phyloP scores from a whole-genome alignment of 2,797 vertebrate genomes.

The Galagoides demidoff region DNA sequence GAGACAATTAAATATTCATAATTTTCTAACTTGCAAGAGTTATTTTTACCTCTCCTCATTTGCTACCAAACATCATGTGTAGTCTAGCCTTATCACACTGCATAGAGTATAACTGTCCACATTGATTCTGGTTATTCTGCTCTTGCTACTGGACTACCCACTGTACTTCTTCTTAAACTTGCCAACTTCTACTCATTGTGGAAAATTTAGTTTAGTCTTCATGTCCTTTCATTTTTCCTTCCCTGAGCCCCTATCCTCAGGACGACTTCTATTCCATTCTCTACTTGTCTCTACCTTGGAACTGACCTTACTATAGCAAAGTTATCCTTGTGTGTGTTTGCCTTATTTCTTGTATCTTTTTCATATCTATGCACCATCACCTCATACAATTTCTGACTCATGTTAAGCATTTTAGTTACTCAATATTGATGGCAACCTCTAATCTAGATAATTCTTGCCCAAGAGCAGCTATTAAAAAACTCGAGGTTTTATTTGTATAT shows the following conservation, averaged over 20 bases:
- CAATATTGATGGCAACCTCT: background rate
- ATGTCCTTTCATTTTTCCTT: background rate
- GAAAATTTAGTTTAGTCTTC: background rate
- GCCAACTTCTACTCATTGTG: background rate
- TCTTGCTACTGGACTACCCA: background rate
- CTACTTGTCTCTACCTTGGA: background rate
- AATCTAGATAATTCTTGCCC: background rate
- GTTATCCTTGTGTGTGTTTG: background rate
- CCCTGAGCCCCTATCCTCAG: background rate
- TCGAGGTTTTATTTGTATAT: constrained; percentile 5
- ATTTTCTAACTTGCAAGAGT: background rate
- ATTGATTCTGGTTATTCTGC: background rate
- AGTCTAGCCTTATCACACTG: background rate
- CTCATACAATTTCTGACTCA: background rate
- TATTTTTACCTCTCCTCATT: background rate
- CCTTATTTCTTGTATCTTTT: background rate
- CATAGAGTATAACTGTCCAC: background rate
- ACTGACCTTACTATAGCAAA: background rate
- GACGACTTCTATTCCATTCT: background rate
- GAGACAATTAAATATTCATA: background rate
- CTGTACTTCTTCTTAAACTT: background rate
- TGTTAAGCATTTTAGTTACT: constrained; percentile 13
- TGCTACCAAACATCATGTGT: background rate
- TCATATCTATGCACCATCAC: background rate
- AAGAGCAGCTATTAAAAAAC: background rate